Percentiles rank a stretch among this genome's conserved stretches.
Conservation (phyloP, 1,140 invertebrate genomes). For the Cyrtorhinus lividipennis region DNA sequence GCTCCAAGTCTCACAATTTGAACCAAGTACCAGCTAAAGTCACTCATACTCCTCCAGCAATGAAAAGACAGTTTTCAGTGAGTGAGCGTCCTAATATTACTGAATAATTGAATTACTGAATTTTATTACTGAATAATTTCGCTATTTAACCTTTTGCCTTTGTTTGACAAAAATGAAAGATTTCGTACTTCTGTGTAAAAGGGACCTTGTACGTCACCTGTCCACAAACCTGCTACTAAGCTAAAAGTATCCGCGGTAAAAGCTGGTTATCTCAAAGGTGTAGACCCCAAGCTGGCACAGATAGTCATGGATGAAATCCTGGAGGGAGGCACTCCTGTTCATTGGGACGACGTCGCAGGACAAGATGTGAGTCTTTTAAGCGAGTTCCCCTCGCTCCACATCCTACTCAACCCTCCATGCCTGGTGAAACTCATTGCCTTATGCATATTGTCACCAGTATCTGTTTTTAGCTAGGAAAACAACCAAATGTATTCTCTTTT, state of each 20-base stretch:
- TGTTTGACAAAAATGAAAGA: too few relatives aligned
- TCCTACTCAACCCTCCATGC: too few relatives aligned
- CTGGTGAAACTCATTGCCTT: too few relatives aligned
- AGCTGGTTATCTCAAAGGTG: slow-evolving; percentile 45
- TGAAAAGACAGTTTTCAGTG: slow-evolving; percentile 62
- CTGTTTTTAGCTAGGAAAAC: too few relatives aligned
- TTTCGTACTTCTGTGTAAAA: too few relatives aligned
- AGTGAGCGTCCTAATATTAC: slow-evolving; percentile 23
- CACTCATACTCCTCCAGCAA: slow-evolving; percentile 60
- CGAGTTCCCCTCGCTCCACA: too few relatives aligned
- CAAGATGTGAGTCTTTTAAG: slow-evolving; percentile 53
- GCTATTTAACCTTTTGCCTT: too few relatives aligned
- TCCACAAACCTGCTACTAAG: slow-evolving; percentile 39
- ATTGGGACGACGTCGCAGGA: slow-evolving; percentile 88
- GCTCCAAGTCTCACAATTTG: slow-evolving; percentile 40
- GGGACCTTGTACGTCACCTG: slow-evolving; percentile 40
- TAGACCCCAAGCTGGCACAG: slow-evolving; percentile 82
- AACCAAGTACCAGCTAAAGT: slow-evolving; percentile 45
- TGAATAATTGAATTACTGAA: slow-evolving; percentile 14
- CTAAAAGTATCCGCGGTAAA: slow-evolving; percentile 33
- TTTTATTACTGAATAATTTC: neutral
- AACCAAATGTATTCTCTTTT: too few relatives aligned
- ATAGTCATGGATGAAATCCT: slow-evolving; percentile 60
- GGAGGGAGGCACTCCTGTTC: slow-evolving; percentile 61
- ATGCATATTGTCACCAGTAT: too few relatives aligned